These are phyloP conservation scores for Platycheirus albimanus DNA, from an alignment of 2,888 invertebrate genomes.

Conservation along the genomic window DNA sequence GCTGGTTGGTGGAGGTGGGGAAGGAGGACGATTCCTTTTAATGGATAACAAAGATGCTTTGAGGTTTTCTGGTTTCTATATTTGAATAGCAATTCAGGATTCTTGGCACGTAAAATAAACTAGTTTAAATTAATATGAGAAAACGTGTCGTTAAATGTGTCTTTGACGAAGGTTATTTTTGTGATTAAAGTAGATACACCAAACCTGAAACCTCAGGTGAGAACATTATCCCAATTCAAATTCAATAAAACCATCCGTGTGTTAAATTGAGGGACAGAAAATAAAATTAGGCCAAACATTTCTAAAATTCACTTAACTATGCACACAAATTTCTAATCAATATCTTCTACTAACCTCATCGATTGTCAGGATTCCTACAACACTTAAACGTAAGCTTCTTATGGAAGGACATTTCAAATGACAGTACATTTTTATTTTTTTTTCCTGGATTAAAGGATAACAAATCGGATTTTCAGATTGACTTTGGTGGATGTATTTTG, in stretches of 20 bases:
- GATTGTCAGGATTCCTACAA: not conserved
- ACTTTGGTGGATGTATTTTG: not conserved
- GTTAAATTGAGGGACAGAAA: not conserved
- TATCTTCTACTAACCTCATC: not conserved
- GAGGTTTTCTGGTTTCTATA: conserved; percentile 24
- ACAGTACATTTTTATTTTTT: conserved; percentile 2
- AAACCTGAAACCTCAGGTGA: conserved; percentile 21
- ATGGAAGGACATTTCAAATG: conserved; percentile 1
- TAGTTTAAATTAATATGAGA: conserved; percentile 23
- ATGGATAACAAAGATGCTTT: conserved; percentile 45
- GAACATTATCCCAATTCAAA: conserved; percentile 4
- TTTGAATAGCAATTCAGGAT: conserved; percentile 37
- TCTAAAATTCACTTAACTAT: not conserved
- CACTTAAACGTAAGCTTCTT: conserved; percentile 10
- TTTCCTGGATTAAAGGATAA: conserved; percentile 14
- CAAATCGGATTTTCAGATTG: conserved; percentile 9
- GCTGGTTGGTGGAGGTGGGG: no score
- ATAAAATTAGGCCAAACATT: conserved; percentile 1
- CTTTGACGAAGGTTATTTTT: conserved; percentile 4
- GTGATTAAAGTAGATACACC: not conserved
- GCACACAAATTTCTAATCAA: conserved; percentile 16
- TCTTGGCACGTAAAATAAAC: conserved; percentile 7
- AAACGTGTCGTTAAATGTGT: conserved; percentile 24
- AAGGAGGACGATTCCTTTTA: conserved; percentile 23
- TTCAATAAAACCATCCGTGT: conserved; percentile 17